phyloP scores from a whole-genome alignment of 2,113 vertebrate genomes.

The Sapayoa aenigma region DNA sequence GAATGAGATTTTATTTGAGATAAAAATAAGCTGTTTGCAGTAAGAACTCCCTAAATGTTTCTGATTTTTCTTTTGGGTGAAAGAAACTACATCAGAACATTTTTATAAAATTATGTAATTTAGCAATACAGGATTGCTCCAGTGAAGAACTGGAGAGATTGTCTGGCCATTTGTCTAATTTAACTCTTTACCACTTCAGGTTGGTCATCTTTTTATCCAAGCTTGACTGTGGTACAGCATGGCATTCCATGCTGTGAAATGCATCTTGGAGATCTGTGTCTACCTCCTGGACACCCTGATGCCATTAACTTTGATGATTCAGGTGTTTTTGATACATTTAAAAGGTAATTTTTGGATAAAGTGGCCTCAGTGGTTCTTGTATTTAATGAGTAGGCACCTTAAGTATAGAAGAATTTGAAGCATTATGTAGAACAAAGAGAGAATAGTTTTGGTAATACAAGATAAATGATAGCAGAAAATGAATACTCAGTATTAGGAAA shows the following conservation, averaged over 20 bases:
- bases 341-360: constrained; percentile 84
- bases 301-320: constrained; percentile 99
- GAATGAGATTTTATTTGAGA: background rate
- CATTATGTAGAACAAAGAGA: background rate
- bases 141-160: constrained; percentile 27
- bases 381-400: constrained; percentile 46
- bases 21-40: background rate
- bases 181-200: constrained; percentile 77
- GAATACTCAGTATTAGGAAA: background rate
- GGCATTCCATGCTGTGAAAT: constrained; percentile 98
- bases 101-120: background rate
- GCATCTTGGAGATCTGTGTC: constrained; percentile 93
- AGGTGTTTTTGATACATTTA: constrained; percentile 99
- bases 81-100: background rate
- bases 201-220: constrained; percentile 98
- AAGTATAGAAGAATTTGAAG: constrained; percentile 15
- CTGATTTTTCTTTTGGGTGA: background rate
- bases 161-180: constrained; percentile 51
- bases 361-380: constrained; percentile 55
- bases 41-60: background rate
- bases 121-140: background rate
- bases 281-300: constrained; percentile 97
- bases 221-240: constrained; percentile 98
- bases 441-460: background rate
- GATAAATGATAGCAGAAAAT: background rate